phyloP scores from a whole-genome alignment of 2,888 invertebrate genomes.

The Chrysolina oricalcia region DNA sequence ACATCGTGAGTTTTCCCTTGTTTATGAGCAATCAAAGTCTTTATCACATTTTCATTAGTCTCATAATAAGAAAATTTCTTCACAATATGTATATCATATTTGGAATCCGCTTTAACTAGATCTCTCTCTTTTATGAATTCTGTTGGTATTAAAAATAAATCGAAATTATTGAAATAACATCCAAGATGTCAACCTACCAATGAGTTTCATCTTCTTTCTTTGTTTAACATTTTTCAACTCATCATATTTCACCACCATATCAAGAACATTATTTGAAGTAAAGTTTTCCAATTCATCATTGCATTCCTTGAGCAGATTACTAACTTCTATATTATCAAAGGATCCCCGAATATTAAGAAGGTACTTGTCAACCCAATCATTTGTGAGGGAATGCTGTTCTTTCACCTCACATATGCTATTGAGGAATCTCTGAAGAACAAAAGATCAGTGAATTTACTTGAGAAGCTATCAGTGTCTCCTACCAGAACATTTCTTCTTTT shows the following conservation, averaged over 20 bases:
- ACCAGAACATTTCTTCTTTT: conserved; percentile 56
- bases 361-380: conserved; percentile 44
- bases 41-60: conserved; percentile 47
- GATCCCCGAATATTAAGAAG: conserved; percentile 29
- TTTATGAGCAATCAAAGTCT: conserved; percentile 38
- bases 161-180: background rate
- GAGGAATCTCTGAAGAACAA: conserved; percentile 50
- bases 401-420: conserved; percentile 47
- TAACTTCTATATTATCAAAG: conserved; percentile 31
- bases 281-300: conserved; percentile 36
- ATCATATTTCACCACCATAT: conserved; percentile 29
- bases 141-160: conserved; percentile 28
- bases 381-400: conserved; percentile 34
- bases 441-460: conserved; percentile 15
- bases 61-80: conserved; percentile 47
- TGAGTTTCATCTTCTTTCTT: conserved; percentile 31
- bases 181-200: conserved; percentile 24
- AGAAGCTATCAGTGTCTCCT: conserved; percentile 28
- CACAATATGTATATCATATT: conserved; percentile 42
- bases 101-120: conserved; percentile 41
- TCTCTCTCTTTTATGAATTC: conserved; percentile 49
- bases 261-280: conserved; percentile 26
- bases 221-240: conserved; percentile 39
- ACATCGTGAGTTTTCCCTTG: background rate
- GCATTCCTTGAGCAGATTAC: conserved; percentile 26